Base-by-base conservation (phyloP, 2,113 vertebrate species). In the Crotalus tigris region DNA sequence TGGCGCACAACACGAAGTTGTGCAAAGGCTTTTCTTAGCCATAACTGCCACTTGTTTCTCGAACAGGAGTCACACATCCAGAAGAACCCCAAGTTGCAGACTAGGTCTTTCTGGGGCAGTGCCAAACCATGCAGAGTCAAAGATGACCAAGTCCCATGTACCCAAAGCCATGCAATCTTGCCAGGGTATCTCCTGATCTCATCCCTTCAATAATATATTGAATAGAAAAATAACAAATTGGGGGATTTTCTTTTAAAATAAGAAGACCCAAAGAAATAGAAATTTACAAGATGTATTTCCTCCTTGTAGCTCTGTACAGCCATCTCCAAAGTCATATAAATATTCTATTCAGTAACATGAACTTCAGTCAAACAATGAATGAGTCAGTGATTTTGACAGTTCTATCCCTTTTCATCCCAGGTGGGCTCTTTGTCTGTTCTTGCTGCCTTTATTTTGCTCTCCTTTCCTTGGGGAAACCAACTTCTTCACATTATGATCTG, bases 221-320 rank as follows among this genome's bases (percentile, higher is more conserved):
- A 33, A 85, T 54, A 61, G 95, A 95, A 96, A 96, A 95, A 94
- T 95, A 90, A 53, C 89, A 33, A 91, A 54, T 1, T 23, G 54
- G 61, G 33, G 29, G 57, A n/a, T 49, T 39, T 55, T 49, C 64
- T 57, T 46, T 57, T 87, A 87, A 46, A 33, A 49, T 23, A 29
- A 21, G 91, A 94, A 95, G 92, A 49, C 44, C 39, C 90, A 85
- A 75, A 91, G 64, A 89, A 91, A 19, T 55, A 94, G 69, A 69
- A 9, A 46, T 26, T 15, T 81, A 81, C 90, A 24, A 94, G 55
- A 92, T 91, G 61, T 86, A 54, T 17, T 91, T 87, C 75, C 92
- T 94, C 94, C 46, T 7, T 91, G 85, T 13, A 49, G 85, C 59
- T 94, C 91, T 93, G 21, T 91, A 8, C 39, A 23, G 21, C 92